Evolutionary conservation across 2,888 invertebrate species (phyloP).

Genomic region (Limnephilus rhombicus): DNA sequence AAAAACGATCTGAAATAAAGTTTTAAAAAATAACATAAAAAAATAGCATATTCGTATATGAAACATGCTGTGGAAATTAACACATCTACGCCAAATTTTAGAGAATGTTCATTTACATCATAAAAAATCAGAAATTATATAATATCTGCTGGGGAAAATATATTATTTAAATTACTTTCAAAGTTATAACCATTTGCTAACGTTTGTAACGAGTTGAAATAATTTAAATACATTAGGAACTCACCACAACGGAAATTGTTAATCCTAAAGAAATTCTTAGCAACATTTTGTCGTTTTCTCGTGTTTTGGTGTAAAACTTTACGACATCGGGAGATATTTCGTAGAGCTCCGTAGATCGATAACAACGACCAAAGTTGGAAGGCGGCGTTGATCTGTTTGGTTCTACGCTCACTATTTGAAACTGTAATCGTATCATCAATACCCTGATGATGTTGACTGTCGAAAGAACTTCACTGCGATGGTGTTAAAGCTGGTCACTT

Average conservation of each 20-base stretch:
- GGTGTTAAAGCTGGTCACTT: not conserved
- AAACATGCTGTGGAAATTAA: not conserved
- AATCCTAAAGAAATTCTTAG: not conserved
- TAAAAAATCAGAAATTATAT: not conserved
- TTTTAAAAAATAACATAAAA: not conserved
- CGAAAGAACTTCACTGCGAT: not conserved
- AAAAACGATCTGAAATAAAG: conserved; percentile 16
- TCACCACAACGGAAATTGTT: not conserved
- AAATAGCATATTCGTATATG: not conserved
- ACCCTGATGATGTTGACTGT: not conserved
- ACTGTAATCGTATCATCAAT: not conserved
- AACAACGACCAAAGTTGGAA: not conserved
- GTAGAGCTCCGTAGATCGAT: not conserved
- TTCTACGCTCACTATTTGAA: not conserved
- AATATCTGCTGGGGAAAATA: not conserved
- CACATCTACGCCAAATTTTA: not conserved
- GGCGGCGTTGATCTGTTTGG: not conserved
- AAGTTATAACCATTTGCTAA: not conserved
- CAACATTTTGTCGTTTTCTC: not conserved
- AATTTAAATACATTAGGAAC: not conserved
- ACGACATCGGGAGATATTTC: not conserved
- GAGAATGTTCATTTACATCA: not conserved
- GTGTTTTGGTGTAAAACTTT: not conserved
- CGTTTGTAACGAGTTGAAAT: not conserved
- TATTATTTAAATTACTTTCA: not conserved